These are phyloP conservation scores for Daboia siamensis DNA, from an alignment of 2,113 vertebrate species.

Conservation along the genomic window DNA sequence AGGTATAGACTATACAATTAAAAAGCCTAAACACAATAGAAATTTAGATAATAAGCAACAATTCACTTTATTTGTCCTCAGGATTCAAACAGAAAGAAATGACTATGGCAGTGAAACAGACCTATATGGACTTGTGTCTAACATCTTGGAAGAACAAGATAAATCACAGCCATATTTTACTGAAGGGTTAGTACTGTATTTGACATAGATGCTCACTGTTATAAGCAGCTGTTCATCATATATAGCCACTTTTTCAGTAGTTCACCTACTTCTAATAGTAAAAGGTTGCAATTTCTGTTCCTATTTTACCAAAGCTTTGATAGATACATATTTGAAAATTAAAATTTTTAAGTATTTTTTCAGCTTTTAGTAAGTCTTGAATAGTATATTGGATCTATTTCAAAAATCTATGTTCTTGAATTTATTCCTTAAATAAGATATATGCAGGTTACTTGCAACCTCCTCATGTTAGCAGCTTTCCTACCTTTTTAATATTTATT, in stretches of 20 bases:
- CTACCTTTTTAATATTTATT: not conserved
- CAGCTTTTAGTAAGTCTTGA: conserved; percentile 28
- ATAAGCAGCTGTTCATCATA: not conserved
- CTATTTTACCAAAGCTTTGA: not conserved
- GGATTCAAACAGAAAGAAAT: conserved; percentile 74
- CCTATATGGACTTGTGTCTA: conserved; percentile 87
- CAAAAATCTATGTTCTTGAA: not conserved
- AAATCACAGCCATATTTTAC: conserved; percentile 73
- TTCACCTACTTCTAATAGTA: conserved; percentile 9
- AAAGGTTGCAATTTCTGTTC: not conserved
- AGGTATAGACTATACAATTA: not conserved
- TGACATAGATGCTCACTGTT: not conserved
- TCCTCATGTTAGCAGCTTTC: not conserved
- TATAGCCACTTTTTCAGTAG: conserved; percentile 1
- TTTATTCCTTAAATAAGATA: not conserved
- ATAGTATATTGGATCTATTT: not conserved
- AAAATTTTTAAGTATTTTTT: conserved; percentile 26
- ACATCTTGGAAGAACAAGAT: conserved; percentile 88
- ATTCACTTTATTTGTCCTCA: conserved; percentile 52
- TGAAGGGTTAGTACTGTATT: conserved; percentile 79
- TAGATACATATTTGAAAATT: not conserved
- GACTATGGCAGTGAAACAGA: conserved; percentile 86
- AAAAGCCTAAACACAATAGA: not conserved
- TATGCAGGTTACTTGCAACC: not conserved
- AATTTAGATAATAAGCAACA: not conserved